Percentiles rank a stretch among this genome's conserved stretches.
phyloP scores from a whole-genome alignment of 2,113 vertebrate genomes.

The Cavia aperea region DNA sequence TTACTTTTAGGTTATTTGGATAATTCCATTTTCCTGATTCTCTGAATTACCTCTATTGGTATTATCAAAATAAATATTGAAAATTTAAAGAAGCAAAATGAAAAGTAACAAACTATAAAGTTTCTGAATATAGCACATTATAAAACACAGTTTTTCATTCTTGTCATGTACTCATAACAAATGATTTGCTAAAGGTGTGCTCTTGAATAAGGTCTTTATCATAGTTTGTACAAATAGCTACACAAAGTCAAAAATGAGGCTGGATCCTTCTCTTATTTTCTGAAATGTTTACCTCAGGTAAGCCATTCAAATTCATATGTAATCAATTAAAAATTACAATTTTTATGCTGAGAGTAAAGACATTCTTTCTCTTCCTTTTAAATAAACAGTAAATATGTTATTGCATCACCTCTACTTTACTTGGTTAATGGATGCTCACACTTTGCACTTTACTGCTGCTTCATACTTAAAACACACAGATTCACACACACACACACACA shows the following conservation, averaged over 20 bases:
- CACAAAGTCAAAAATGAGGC: background rate
- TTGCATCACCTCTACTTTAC: background rate
- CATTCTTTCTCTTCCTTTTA: background rate
- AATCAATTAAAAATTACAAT: background rate
- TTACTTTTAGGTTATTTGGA: constrained; percentile 25
- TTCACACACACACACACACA: background rate
- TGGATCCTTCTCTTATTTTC: background rate
- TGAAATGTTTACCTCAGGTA: background rate
- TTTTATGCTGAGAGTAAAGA: background rate
- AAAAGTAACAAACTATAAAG: background rate
- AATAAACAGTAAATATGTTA: background rate
- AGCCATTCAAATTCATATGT: background rate
- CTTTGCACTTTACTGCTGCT: background rate
- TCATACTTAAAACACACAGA: too few species aligned
- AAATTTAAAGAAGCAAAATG: background rate
- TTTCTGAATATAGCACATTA: background rate
- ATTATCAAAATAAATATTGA: background rate
- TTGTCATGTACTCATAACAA: background rate
- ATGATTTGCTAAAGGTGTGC: background rate
- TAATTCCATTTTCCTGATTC: background rate
- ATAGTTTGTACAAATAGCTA: background rate
- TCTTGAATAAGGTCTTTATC: background rate
- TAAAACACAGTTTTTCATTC: background rate
- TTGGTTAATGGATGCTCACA: background rate
- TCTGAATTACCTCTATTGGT: constrained; percentile 7